phyloP scores from a whole-genome alignment of 2,113 vertebrate genomes.

The Bufo gargarizans region DNA sequence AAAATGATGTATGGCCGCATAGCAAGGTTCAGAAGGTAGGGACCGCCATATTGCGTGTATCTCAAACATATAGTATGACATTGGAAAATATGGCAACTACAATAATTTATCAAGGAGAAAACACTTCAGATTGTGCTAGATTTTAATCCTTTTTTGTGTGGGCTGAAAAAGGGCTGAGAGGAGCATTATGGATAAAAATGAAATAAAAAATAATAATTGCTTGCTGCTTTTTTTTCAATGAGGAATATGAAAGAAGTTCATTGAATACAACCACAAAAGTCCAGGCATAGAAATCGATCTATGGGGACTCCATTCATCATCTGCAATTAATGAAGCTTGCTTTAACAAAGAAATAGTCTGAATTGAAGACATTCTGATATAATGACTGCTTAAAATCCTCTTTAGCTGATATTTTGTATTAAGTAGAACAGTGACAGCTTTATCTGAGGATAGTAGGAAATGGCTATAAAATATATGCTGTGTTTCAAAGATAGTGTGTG shows the following conservation, averaged over 20 bases:
- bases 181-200: not conserved
- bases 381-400: not conserved
- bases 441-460: not conserved
- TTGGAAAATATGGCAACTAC: not conserved
- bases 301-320: conserved; percentile 24
- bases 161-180: not conserved
- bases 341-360: conserved; percentile 19
- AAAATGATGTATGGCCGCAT: too few relatives aligned
- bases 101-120: not conserved
- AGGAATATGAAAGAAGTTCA: conserved; percentile 23
- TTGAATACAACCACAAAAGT: conserved; percentile 24
- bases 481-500: not conserved
- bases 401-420: not conserved
- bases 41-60: too few relatives aligned
- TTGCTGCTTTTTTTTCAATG: not conserved
- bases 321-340: conserved; percentile 8
- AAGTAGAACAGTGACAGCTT: conserved; percentile 19
- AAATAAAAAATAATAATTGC: conserved; percentile 1
- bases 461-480: not conserved
- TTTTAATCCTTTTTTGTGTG: not conserved
- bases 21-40: too few relatives aligned
- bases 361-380: conserved; percentile 11
- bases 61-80: not conserved
- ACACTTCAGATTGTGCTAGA: not conserved
- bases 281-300: conserved; percentile 33